Conservation (phyloP, 2,113 vertebrate genomes). For the Psilopogon haemacephalus region DNA sequence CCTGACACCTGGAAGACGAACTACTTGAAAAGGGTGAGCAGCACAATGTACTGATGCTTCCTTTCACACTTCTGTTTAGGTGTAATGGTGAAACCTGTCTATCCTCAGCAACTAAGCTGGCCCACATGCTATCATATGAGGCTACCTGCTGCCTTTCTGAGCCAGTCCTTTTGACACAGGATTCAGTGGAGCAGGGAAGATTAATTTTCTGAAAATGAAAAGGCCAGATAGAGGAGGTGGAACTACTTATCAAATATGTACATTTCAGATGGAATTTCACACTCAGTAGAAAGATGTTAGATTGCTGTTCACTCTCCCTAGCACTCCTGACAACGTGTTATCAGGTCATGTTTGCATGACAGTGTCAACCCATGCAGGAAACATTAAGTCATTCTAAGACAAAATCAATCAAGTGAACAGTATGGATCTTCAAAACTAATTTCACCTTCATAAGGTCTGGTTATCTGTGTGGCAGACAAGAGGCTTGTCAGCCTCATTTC, state of each 20-base stretch:
- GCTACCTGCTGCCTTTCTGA: slow-evolving; percentile 48
- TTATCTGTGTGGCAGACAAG: slow-evolving; percentile 77
- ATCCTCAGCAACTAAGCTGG: not conserved
- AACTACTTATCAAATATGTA: slow-evolving; percentile 82
- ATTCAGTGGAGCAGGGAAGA: slow-evolving; percentile 70
- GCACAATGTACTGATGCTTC: not conserved
- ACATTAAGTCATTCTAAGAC: slow-evolving; percentile 81
- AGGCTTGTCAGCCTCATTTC: slow-evolving; percentile 76
- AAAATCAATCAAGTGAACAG: slow-evolving; percentile 82
- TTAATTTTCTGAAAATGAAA: slow-evolving; percentile 80
- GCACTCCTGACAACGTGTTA: slow-evolving; percentile 81
- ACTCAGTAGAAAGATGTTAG: slow-evolving; percentile 82
- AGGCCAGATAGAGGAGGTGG: slow-evolving; percentile 68
- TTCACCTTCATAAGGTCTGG: slow-evolving; percentile 81
- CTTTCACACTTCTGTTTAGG: not conserved
- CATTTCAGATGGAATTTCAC: slow-evolving; percentile 82
- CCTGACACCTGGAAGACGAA: not conserved
- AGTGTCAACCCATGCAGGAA: slow-evolving; percentile 80
- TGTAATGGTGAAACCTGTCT: not conserved
- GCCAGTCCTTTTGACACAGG: slow-evolving; percentile 4
- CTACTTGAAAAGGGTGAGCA: not conserved
- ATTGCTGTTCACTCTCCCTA: slow-evolving; percentile 81
- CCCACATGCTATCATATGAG: not conserved
- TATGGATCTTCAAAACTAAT: slow-evolving; percentile 80
- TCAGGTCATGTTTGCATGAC: slow-evolving; percentile 84